Percentiles rank a stretch among this genome's conserved stretches.
Evolutionary conservation across 2,888 invertebrate species (phyloP).

Genomic region (Saturnia japonica): DNA sequence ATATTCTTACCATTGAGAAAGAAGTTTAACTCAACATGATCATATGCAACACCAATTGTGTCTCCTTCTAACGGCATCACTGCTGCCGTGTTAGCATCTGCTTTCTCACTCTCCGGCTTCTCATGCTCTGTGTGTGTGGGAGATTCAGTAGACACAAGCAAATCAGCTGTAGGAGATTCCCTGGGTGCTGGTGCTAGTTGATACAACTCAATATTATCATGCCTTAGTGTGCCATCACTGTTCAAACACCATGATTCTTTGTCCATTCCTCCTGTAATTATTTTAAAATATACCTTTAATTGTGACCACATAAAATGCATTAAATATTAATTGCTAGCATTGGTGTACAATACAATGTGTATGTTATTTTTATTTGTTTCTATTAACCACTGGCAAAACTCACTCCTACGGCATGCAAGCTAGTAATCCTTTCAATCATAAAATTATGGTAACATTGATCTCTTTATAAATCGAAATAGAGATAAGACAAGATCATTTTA

Average conservation of each 20-base stretch:
- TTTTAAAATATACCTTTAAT: neutral
- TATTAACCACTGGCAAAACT: neutral
- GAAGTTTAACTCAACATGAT: constrained; percentile 97
- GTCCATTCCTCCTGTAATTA: constrained; percentile 88
- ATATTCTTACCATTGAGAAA: constrained; percentile 95
- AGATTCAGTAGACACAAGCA: constrained; percentile 66
- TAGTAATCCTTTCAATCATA: no score
- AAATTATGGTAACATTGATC: neutral
- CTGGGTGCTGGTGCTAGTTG: constrained; percentile 79
- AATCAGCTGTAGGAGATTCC: constrained; percentile 70
- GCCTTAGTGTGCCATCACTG: constrained; percentile 93
- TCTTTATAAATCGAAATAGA: neutral
- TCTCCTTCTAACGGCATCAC: constrained; percentile 94
- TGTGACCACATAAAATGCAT: no score
- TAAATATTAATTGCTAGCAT: no score
- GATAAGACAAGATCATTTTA: no score
- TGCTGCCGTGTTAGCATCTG: constrained; percentile 41
- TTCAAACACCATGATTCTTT: constrained; percentile 96
- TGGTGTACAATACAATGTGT: no score
- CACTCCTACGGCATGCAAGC: neutral
- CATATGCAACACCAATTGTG: constrained; percentile 95
- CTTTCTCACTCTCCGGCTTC: constrained; percentile 59
- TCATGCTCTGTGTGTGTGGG: constrained; percentile 55
- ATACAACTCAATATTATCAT: constrained; percentile 90
- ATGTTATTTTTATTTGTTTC: no score